Evolutionary conservation across 35 echinoderm and acorn worm genomes (phyloP).

Genomic region (Patiria miniata): DNA sequence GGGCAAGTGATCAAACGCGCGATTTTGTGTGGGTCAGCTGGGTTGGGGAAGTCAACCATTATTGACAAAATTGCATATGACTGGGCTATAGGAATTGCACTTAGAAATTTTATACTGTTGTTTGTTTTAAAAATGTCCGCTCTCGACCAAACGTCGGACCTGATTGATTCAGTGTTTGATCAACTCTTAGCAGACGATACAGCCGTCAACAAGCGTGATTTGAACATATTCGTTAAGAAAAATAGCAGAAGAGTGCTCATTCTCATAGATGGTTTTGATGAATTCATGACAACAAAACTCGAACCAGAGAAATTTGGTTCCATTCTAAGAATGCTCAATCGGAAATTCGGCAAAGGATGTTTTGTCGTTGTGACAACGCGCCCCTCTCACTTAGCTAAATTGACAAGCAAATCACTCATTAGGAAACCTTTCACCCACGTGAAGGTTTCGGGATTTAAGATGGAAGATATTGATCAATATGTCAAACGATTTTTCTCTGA

Average conservation of each 20-base stretch:
- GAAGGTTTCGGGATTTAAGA: neutral
- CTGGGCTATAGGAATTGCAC: neutral
- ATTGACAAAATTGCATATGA: neutral
- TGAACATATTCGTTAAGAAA: neutral
- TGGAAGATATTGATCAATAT: neutral
- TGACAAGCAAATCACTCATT: neutral
- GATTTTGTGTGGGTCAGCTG: neutral
- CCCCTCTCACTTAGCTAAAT: neutral
- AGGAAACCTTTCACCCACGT: neutral
- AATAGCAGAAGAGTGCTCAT: neutral
- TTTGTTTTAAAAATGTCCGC: no score
- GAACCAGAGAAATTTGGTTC: neutral
- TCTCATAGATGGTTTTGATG: conserved; percentile 12
- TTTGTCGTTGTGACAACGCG: neutral
- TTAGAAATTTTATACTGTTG: neutral
- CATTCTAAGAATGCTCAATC: neutral
- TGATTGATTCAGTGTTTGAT: no score
- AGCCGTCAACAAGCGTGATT: neutral
- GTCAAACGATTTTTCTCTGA: neutral
- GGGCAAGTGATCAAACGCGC: neutral
- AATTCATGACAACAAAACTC: neutral
- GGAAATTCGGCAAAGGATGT: neutral
- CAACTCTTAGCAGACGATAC: no score
- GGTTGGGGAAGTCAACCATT: neutral
- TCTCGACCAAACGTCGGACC: no score